phyloP scores from a whole-genome alignment of 2,888 invertebrate species.

The Girardia tigrina region DNA sequence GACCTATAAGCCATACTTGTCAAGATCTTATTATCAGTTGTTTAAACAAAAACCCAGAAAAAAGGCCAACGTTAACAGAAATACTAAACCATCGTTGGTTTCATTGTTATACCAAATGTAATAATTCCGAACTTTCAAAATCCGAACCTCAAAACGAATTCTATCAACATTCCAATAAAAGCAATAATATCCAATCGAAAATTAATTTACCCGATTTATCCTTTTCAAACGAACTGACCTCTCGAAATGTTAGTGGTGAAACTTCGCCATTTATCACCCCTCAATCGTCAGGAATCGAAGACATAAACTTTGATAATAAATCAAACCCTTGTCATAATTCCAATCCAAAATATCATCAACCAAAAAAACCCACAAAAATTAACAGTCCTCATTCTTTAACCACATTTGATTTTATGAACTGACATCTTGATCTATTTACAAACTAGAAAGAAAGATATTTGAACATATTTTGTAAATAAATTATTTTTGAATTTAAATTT shows the following conservation, averaged over 20 bases:
- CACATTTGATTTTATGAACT: too few relatives aligned
- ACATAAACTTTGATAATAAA: too few relatives aligned
- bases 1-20: slow-evolving; percentile 32
- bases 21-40: slow-evolving; percentile 36
- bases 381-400: too few relatives aligned
- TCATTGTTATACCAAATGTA: neutral
- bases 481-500: too few relatives aligned
- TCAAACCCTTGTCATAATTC: too few relatives aligned
- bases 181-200: neutral
- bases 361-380: too few relatives aligned
- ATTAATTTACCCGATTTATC: neutral
- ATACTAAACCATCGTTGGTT: slow-evolving; percentile 37
- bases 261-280: neutral
- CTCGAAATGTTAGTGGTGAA: neutral
- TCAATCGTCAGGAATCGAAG: slow-evolving; percentile 8
- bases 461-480: too few relatives aligned
- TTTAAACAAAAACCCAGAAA: slow-evolving; percentile 34
- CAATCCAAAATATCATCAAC: too few relatives aligned
- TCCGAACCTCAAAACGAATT: neutral
- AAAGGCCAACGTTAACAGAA: slow-evolving; percentile 35
- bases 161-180: neutral
- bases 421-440: too few relatives aligned
- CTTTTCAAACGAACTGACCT: neutral
- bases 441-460: too few relatives aligned
- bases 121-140: neutral